phyloP scores from a whole-genome alignment of 2,888 invertebrate species.

The Philereme vetulata region DNA sequence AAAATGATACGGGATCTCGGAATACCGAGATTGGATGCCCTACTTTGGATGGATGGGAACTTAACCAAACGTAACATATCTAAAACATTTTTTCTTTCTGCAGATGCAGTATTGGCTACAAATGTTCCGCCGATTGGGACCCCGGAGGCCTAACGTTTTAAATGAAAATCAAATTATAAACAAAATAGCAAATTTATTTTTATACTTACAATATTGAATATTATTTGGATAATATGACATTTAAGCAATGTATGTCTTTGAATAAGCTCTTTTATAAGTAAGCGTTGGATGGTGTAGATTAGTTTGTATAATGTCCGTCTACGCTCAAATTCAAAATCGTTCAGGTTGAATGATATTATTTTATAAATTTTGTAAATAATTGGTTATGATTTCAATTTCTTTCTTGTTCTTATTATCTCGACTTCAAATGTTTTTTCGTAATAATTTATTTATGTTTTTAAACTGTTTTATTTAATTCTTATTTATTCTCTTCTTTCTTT shows the following conservation, averaged over 20 bases:
- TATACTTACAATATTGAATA: conserved; percentile 18
- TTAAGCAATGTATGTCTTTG: conserved; percentile 9
- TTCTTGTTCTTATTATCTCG: conserved; percentile 22
- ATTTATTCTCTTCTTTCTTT: neutral
- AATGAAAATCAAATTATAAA: conserved; percentile 23
- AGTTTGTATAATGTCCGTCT: conserved; percentile 22
- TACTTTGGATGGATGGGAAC: no score
- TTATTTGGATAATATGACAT: neutral
- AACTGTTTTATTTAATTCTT: conserved; percentile 9
- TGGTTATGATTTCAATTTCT: conserved; percentile 19
- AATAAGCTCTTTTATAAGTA: neutral
- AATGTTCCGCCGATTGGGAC: conserved; percentile 28
- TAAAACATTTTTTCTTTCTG: conserved; percentile 27
- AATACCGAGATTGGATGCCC: no score
- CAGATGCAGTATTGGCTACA: conserved; percentile 43
- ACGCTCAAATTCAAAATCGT: conserved; percentile 17
- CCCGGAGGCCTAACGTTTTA: conserved; percentile 25
- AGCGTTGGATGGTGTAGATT: neutral
- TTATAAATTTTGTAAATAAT: conserved; percentile 36
- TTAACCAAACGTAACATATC: neutral
- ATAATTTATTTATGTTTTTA: conserved; percentile 30
- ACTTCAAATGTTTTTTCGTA: conserved; percentile 24
- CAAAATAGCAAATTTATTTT: conserved; percentile 33
- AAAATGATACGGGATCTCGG: no score
- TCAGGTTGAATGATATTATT: conserved; percentile 15